Evolutionary conservation across 2,888 invertebrate genomes (phyloP), one percentile per base, ranked within the genome.

Genomic region (Troilus luridus): DNA sequence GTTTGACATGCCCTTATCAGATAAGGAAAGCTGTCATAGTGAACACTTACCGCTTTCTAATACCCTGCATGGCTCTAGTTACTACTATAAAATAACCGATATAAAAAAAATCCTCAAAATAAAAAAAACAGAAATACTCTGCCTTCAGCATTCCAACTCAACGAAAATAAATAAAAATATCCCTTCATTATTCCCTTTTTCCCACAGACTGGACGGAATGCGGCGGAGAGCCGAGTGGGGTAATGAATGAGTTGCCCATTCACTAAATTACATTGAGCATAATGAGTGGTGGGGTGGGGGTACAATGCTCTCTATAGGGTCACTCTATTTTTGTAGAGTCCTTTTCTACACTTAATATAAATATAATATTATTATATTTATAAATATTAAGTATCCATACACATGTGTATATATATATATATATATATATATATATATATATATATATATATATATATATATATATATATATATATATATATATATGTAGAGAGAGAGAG

Each of bases 181-280:
- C 67, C 67, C 67, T 67, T 24, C 24, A 10, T 64, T n/a, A 41
- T 77, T 77, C 72, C 72, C 27, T 77, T 5, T 19, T 41, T 8
- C 72, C 72, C 72, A 7, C 17, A 77, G 72, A 41, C 72, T 0
- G 72, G 41, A 9, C 17, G 41, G 72, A 77, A 77, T 77, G 72
- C 72, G 72, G 72, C 27, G 27, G 41, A 67, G 56, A n/a, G 56
- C n/a, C 21, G 85, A 58, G 56, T 58, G 85, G 56, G 85, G 56
- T 85, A 85, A 85, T 85, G 85, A 85, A 85, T 85, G 85, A 58
- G 85, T 14, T 77, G 85, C n/a, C 56, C 85, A 85, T 85, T 85
- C 85, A 85, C 85, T 56, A 85, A 85, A 85, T 85, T 85, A 85
- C 85, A 85, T 56, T 85, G 85, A 85, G 56, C 85, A 85, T 85